These are phyloP conservation scores for Cephalopachus bancanus DNA, from an alignment of 2,797 vertebrate species.

Conservation along the genomic window DNA sequence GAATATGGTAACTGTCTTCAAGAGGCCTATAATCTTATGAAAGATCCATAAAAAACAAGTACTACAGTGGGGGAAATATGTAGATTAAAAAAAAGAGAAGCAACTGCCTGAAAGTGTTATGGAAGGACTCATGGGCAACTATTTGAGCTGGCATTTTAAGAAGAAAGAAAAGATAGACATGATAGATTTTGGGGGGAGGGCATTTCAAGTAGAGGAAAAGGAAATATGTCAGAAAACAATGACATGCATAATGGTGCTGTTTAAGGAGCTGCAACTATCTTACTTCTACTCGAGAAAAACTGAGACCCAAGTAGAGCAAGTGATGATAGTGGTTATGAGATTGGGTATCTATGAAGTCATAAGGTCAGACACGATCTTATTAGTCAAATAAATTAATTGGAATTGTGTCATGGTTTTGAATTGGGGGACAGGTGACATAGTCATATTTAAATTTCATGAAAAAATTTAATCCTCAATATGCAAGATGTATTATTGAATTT, in stretches of 20 bases:
- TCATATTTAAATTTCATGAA: slow-evolving; percentile 50
- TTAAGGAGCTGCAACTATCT: not conserved
- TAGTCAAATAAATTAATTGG: slow-evolving; percentile 34
- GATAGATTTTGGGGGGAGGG: not conserved
- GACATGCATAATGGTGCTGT: not conserved
- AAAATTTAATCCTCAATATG: not conserved
- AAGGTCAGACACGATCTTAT: not conserved
- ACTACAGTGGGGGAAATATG: not conserved
- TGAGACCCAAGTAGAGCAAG: not conserved
- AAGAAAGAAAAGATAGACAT: not conserved
- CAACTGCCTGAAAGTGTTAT: not conserved
- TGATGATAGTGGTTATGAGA: not conserved
- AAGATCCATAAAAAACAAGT: not conserved
- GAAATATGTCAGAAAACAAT: not conserved
- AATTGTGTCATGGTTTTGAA: not conserved
- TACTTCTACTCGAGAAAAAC: not conserved
- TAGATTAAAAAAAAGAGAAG: not conserved
- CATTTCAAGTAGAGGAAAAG: not conserved
- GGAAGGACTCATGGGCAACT: not conserved
- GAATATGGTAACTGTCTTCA: not conserved
- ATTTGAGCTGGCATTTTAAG: slow-evolving; percentile 7
- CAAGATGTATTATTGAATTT: not conserved
- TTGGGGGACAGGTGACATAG: not conserved
- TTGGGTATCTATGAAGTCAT: not conserved
- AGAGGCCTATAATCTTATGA: not conserved